phyloP scores from a whole-genome alignment of 2,797 vertebrate genomes.

The Dicrostonyx torquatus region DNA sequence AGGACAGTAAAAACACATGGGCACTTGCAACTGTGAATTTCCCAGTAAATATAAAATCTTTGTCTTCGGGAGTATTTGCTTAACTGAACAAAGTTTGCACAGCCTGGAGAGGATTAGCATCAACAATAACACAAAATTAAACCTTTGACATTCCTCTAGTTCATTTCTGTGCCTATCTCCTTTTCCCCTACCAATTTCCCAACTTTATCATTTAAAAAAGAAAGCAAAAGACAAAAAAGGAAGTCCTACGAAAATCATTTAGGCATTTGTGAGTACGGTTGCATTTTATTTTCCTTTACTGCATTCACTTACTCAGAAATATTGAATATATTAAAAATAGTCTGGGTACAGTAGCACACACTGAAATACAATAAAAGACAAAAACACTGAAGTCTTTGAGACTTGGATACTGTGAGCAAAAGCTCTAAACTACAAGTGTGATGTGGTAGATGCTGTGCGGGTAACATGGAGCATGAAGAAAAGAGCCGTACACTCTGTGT shows the following conservation, averaged over 20 bases:
- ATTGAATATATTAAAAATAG: constrained; percentile 1
- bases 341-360: neutral
- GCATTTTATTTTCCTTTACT: neutral
- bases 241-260: neutral
- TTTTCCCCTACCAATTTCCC: constrained; percentile 28
- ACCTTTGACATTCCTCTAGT: constrained; percentile 79
- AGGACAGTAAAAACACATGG: constrained; percentile 68
- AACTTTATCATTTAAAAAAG: neutral
- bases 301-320: neutral
- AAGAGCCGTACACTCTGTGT: neutral
- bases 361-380: neutral
- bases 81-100: constrained; percentile 80
- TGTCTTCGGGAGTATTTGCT: constrained; percentile 78
- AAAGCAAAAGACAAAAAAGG: neutral
- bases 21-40: constrained; percentile 76
- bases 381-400: neutral
- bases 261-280: neutral
- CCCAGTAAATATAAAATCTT: constrained; percentile 79
- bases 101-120: constrained; percentile 77
- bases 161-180: constrained; percentile 61
- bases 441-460: neutral
- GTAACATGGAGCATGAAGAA: neutral
- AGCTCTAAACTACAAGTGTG: neutral
- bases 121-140: constrained; percentile 81
- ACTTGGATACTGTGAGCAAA: neutral